These are phyloP conservation scores for Euproctis similis DNA, from an alignment of 2,888 invertebrate species.

Conservation along the genomic window DNA sequence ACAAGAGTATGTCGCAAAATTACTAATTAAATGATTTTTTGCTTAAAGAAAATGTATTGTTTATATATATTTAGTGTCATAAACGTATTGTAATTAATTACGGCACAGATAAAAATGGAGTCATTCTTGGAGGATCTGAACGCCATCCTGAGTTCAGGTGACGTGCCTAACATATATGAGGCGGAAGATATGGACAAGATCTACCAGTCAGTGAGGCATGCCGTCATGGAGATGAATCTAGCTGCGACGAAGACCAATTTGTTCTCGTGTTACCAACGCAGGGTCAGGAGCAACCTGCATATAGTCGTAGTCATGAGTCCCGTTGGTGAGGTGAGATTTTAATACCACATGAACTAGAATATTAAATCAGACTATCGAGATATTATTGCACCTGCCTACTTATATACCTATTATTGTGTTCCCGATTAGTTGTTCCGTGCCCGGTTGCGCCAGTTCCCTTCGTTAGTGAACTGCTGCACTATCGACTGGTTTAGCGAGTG, in stretches of 20 bases:
- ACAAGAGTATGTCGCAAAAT: too few species aligned
- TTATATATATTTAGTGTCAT: too few species aligned
- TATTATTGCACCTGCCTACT: too few species aligned
- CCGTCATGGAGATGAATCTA: constrained; percentile 83
- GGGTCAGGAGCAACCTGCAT: constrained; percentile 88
- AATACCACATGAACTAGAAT: too few species aligned
- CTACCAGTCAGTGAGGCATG: constrained; percentile 82
- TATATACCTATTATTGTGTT: too few species aligned
- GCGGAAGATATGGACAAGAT: constrained; percentile 87
- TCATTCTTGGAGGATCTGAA: constrained; percentile 92
- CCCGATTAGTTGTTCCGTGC: constrained; percentile 84
- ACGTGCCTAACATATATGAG: constrained; percentile 91
- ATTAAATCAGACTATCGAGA: too few species aligned
- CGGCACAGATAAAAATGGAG: constrained; percentile 87
- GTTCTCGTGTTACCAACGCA: constrained; percentile 86
- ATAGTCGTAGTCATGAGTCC: constrained; percentile 85
- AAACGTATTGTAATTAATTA: too few species aligned
- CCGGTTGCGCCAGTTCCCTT: constrained; percentile 89
- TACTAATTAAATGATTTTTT: too few species aligned
- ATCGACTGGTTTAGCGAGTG: constrained; percentile 96
- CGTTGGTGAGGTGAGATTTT: constrained; percentile 83
- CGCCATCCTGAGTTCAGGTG: constrained; percentile 90
- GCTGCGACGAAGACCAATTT: constrained; percentile 89
- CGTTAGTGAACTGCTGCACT: constrained; percentile 93
- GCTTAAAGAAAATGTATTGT: too few species aligned